Evolutionary conservation across 2,888 invertebrate species (phyloP).

Genomic region (Mamestra brassicae): DNA sequence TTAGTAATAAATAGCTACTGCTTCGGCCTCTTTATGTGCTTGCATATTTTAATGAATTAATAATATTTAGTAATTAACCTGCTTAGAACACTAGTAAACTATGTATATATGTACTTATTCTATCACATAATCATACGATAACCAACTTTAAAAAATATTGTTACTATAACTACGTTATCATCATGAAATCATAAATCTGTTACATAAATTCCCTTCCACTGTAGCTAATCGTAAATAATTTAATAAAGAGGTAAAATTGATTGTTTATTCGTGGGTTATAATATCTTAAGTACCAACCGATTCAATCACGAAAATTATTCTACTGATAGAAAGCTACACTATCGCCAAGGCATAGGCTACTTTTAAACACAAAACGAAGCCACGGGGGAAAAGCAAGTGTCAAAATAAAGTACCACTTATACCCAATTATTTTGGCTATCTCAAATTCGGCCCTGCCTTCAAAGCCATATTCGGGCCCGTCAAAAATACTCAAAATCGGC

Average conservation of each 20-base stretch:
- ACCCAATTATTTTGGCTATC: neutral
- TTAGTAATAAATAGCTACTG: neutral
- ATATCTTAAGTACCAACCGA: too few relatives aligned
- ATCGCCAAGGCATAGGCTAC: too few relatives aligned
- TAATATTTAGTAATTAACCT: neutral
- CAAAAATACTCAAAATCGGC: conserved; percentile 39
- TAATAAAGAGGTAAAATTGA: too few relatives aligned
- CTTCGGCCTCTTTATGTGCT: neutral
- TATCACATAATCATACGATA: neutral
- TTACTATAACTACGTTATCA: neutral
- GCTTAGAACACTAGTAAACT: neutral
- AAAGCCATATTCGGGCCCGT: conserved; percentile 23
- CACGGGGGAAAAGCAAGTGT: too few relatives aligned
- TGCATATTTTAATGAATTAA: conserved; percentile 2
- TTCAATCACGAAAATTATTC: too few relatives aligned
- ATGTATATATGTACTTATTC: neutral
- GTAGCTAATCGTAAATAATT: too few relatives aligned
- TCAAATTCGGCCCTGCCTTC: conserved; percentile 35
- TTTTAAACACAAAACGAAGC: too few relatives aligned
- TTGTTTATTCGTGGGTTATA: too few relatives aligned
- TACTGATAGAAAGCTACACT: too few relatives aligned
- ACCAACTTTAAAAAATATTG: neutral
- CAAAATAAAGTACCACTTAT: neutral
- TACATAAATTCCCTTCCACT: too few relatives aligned
- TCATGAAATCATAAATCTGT: too few relatives aligned